Conservation (phyloP, 1,140 invertebrate genomes). For the Drosophila watanabei region DNA sequence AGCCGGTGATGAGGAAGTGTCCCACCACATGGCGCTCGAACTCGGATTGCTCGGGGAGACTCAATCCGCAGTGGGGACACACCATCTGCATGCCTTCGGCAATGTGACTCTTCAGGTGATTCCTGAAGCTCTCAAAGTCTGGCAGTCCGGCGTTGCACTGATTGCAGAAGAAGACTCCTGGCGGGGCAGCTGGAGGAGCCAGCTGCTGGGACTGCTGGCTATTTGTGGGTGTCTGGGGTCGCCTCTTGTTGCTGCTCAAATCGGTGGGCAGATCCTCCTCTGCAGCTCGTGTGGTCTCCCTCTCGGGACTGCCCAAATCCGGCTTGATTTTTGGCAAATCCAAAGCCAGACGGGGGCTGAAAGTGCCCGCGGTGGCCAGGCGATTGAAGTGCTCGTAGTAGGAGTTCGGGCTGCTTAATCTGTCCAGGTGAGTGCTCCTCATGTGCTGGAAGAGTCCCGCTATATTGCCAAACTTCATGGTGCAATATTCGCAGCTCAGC, state of each 20-base stretch:
- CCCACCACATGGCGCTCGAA: slow-evolving; percentile 92
- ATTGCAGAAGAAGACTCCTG: slow-evolving; percentile 92
- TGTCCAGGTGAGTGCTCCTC: slow-evolving; percentile 79
- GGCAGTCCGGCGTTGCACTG: slow-evolving; percentile 94
- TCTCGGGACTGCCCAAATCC: slow-evolving; percentile 59
- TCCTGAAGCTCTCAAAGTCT: slow-evolving; percentile 94
- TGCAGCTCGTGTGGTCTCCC: neutral
- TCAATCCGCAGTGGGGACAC: slow-evolving; percentile 93
- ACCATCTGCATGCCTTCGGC: slow-evolving; percentile 85
- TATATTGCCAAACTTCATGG: slow-evolving; percentile 87
- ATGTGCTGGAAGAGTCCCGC: slow-evolving; percentile 84
- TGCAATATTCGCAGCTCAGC: slow-evolving; percentile 87
- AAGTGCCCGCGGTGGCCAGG: slow-evolving; percentile 66
- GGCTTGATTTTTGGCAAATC: slow-evolving; percentile 62
- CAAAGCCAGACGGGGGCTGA: slow-evolving; percentile 68
- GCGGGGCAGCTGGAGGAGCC: slow-evolving; percentile 18
- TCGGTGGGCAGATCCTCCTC: slow-evolving; percentile 78
- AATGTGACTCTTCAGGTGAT: slow-evolving; percentile 94
- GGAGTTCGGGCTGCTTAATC: slow-evolving; percentile 75
- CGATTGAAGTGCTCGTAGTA: slow-evolving; percentile 85
- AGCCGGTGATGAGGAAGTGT: slow-evolving; percentile 91
- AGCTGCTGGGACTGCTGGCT: slow-evolving; percentile 3
- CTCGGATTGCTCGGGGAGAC: slow-evolving; percentile 90
- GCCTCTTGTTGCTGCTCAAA: slow-evolving; percentile 71
- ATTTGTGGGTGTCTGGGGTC: slow-evolving; percentile 32